phyloP scores from a whole-genome alignment of 2,113 vertebrate genomes.

The Callipepla californica region DNA sequence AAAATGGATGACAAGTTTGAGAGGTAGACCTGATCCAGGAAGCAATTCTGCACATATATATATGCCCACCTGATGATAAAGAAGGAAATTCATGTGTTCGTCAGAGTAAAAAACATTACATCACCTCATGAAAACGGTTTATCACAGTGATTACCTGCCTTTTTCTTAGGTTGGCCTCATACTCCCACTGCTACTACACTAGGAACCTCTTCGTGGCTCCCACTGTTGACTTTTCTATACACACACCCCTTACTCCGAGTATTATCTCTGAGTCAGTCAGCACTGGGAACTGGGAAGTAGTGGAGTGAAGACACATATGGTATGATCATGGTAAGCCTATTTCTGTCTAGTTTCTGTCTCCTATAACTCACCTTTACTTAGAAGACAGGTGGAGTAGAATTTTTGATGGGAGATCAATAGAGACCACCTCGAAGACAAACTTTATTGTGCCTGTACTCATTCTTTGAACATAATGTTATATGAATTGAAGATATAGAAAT shows the following conservation, averaged over 20 bases:
- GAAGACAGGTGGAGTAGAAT: rapidly evolving
- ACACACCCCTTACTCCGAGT: rapidly evolving
- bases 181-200: not conserved
- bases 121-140: not conserved
- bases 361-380: not conserved
- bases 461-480: not conserved
- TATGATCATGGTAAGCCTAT: not conserved
- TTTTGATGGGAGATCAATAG: not conserved
- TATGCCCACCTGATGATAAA: not conserved
- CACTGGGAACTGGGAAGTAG: not conserved
- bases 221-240: not conserved
- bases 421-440: not conserved
- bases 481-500: not conserved
- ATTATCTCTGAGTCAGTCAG: not conserved
- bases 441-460: not conserved
- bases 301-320: not conserved
- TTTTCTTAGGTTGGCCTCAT: not conserved
- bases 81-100: not conserved
- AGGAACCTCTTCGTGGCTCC: not conserved
- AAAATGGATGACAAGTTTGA: not conserved
- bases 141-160: not conserved
- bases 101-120: not conserved
- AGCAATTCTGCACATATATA: not conserved
- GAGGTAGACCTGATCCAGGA: not conserved
- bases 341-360: not conserved